Percentiles rank a stretch among this genome's conserved stretches.
Evolutionary conservation across 2,888 invertebrate species (phyloP).

Genomic region (Drosophila diplacantha): DNA sequence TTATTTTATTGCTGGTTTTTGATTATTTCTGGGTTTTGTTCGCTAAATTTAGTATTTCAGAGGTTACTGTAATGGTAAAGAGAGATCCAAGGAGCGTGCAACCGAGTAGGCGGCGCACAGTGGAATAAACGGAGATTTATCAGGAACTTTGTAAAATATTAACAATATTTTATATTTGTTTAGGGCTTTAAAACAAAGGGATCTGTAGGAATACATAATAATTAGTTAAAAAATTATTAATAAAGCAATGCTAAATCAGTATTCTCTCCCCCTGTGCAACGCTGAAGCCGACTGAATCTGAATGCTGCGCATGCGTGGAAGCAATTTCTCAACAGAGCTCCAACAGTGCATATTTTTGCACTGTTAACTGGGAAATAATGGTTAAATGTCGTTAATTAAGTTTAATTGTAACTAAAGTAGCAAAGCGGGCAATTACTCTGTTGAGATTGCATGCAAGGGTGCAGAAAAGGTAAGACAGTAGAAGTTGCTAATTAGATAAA

Average conservation of each 20-base stretch:
- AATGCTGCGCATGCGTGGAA: constrained; percentile 51
- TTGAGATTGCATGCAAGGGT: background rate
- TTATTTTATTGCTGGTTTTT: too few relatives aligned
- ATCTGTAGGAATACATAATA: background rate
- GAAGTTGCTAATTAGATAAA: too few relatives aligned
- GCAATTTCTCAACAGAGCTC: constrained; percentile 8
- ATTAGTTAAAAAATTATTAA: background rate
- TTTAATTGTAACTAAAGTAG: constrained; percentile 13
- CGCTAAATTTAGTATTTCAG: too few relatives aligned
- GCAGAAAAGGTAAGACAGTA: background rate
- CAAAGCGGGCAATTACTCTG: constrained; percentile 1
- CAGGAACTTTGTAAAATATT: background rate
- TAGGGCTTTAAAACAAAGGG: background rate
- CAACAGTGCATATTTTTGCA: constrained; percentile 14
- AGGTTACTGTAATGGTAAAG: too few relatives aligned
- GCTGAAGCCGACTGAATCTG: background rate
- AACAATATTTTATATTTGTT: background rate
- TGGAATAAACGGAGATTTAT: background rate
- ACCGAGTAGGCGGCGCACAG: background rate
- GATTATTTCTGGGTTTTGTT: too few relatives aligned
- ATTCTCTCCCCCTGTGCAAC: background rate
- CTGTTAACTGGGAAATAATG: constrained; percentile 8
- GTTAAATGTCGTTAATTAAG: constrained; percentile 9
- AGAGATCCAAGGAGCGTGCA: too few relatives aligned
- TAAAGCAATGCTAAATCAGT: background rate